Evolutionary conservation across 1,140 invertebrate species (phyloP).

Genomic region (Brevipalpus yothersi): DNA sequence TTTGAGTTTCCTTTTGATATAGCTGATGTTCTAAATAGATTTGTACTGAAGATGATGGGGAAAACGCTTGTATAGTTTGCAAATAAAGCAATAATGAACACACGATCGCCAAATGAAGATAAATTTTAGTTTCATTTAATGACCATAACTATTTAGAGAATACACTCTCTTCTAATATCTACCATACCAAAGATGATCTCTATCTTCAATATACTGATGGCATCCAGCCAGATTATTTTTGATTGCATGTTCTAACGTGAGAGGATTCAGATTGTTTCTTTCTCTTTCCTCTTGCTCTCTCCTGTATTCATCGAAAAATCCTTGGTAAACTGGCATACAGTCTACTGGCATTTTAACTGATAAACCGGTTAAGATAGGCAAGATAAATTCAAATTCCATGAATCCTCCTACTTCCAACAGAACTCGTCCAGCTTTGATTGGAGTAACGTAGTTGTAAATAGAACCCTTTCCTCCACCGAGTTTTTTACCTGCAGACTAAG

Average conservation of each 20-base stretch:
- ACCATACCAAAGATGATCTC: not conserved
- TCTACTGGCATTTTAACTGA: slow-evolving; percentile 60
- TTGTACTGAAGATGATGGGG: no score
- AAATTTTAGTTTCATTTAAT: no score
- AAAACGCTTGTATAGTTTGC: no score
- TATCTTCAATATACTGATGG: not conserved
- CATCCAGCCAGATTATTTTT: slow-evolving; percentile 51
- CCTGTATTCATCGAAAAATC: slow-evolving; percentile 38
- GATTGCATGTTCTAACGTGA: slow-evolving; percentile 68
- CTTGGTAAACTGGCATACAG: slow-evolving; percentile 53
- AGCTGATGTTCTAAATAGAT: no score
- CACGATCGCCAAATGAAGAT: no score
- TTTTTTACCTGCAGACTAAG: slow-evolving; percentile 50
- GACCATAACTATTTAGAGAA: no score
- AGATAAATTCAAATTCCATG: slow-evolving; percentile 60
- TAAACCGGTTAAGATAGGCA: slow-evolving; percentile 16
- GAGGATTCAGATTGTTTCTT: slow-evolving; percentile 56
- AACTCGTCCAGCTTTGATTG: slow-evolving; percentile 66
- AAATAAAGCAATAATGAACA: no score
- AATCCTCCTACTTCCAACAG: slow-evolving; percentile 82
- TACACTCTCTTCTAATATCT: not conserved
- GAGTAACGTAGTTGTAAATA: slow-evolving; percentile 88
- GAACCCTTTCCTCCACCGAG: slow-evolving; percentile 88
- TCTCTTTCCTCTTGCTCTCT: slow-evolving; percentile 33
- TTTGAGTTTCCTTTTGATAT: no score